Evolutionary conservation across 2,797 vertebrate genomes (phyloP).

Genomic region (Enteromius argenteus): DNA sequence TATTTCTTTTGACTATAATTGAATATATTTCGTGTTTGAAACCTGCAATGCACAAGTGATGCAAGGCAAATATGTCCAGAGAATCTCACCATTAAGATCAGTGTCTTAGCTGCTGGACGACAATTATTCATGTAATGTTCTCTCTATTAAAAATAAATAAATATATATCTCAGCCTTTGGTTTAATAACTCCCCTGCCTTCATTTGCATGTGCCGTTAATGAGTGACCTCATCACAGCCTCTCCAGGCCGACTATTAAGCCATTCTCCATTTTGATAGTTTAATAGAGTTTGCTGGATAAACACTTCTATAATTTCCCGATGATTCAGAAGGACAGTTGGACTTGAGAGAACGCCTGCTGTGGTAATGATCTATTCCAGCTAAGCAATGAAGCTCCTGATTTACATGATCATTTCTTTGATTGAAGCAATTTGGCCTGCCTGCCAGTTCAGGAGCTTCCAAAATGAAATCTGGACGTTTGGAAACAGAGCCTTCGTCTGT

Average conservation of each 20-base stretch:
- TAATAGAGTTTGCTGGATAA: constrained; percentile 57
- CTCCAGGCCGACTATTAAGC: constrained; percentile 22
- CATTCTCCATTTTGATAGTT: constrained; percentile 44
- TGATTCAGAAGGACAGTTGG: constrained; percentile 35
- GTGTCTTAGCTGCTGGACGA: not conserved
- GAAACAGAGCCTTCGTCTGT: not conserved
- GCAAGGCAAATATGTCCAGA: not conserved
- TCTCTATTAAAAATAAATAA: not conserved
- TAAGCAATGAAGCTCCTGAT: constrained; percentile 37
- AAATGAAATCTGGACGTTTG: constrained; percentile 14
- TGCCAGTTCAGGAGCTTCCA: constrained; percentile 22
- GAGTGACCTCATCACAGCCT: constrained; percentile 48
- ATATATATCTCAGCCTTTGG: not conserved
- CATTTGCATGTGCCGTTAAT: constrained; percentile 47
- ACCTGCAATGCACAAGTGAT: not conserved
- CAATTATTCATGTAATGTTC: not conserved
- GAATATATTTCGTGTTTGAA: not conserved
- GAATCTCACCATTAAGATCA: not conserved
- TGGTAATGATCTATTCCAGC: constrained; percentile 38
- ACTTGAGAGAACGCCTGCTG: constrained; percentile 26
- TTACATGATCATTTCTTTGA: constrained; percentile 45
- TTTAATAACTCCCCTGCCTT: not conserved
- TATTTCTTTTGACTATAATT: not conserved
- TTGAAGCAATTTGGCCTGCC: constrained; percentile 30
- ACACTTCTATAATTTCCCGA: constrained; percentile 43